Evolutionary conservation across 2,797 vertebrate species (phyloP).

Genomic region (Cirrhinus mrigala): DNA sequence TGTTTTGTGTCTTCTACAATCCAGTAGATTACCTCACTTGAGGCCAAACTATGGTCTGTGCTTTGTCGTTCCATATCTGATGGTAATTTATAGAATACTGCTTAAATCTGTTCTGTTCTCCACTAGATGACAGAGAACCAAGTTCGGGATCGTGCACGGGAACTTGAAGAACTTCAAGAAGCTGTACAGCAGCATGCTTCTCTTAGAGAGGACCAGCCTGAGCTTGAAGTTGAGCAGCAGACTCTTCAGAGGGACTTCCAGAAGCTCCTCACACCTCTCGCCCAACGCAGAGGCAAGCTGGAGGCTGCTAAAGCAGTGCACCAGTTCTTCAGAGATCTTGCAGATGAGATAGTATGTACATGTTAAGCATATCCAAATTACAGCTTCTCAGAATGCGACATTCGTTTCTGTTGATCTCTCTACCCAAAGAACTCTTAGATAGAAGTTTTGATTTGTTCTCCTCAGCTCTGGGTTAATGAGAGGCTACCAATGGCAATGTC

Average conservation of each 20-base stretch:
- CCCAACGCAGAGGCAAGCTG: constrained; percentile 85
- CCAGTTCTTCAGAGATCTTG: constrained; percentile 91
- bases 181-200: constrained; percentile 76
- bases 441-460: not conserved
- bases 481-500: constrained; percentile 88
- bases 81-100: not conserved
- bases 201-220: constrained; percentile 74
- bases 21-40: not conserved
- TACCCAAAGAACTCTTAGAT: not conserved
- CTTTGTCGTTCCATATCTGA: not conserved
- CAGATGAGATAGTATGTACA: constrained; percentile 88
- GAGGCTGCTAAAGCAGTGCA: constrained; percentile 85
- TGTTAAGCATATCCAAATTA: not conserved
- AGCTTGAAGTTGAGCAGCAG: constrained; percentile 79
- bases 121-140: constrained; percentile 91
- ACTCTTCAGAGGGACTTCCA: constrained; percentile 84
- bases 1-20: not conserved
- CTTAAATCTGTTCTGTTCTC: not conserved
- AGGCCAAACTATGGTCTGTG: not conserved
- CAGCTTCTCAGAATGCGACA: constrained; percentile 26
- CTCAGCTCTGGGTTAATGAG: constrained; percentile 94
- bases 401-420: not conserved
- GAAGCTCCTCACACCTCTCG: constrained; percentile 85
- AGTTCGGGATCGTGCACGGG: constrained; percentile 83
- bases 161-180: constrained; percentile 88